Evolutionary conservation across 37 sponge, comb jelly and placozoan species (phyloP).

Genomic region (Tethya wilhelma): DNA sequence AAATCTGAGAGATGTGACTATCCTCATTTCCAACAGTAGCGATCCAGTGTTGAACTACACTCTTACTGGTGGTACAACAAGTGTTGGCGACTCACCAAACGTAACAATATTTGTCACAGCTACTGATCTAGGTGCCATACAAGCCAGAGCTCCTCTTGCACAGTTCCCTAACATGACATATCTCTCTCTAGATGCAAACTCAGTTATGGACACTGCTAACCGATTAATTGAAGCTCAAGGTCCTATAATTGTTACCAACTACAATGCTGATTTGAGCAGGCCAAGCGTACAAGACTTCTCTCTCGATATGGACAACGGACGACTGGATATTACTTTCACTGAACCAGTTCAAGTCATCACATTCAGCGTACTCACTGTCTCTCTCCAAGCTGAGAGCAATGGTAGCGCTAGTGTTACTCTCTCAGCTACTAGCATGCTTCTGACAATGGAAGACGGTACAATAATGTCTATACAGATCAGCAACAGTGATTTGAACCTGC

Average conservation of each 20-base stretch:
- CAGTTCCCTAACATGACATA: slow-evolving; percentile 48
- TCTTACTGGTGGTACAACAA: slow-evolving; percentile 44
- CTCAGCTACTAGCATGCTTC: slow-evolving; percentile 34
- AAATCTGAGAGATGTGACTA: slow-evolving; percentile 19
- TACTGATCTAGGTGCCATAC: slow-evolving; percentile 64
- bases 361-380: slow-evolving; percentile 35
- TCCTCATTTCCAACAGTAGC: slow-evolving; percentile 46
- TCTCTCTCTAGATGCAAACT: slow-evolving; percentile 29
- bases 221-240: slow-evolving; percentile 7
- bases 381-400: slow-evolving; percentile 50
- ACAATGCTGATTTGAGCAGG: slow-evolving; percentile 71
- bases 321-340: slow-evolving; percentile 74
- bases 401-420: slow-evolving; percentile 22
- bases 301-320: slow-evolving; percentile 76
- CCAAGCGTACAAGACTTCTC: slow-evolving; percentile 61
- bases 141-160: slow-evolving; percentile 64
- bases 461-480: slow-evolving; percentile 56
- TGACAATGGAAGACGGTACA: slow-evolving; percentile 9
- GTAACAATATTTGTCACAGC: slow-evolving; percentile 62
- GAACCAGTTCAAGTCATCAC: slow-evolving; percentile 59
- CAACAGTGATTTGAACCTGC: slow-evolving; percentile 58
- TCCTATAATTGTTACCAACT: slow-evolving; percentile 9
- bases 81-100: slow-evolving; percentile 41
- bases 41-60: slow-evolving; percentile 43
- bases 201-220: slow-evolving; percentile 31